Base-by-base conservation (phyloP, 2,888 invertebrate genomes). In the Apamea crenata region DNA sequence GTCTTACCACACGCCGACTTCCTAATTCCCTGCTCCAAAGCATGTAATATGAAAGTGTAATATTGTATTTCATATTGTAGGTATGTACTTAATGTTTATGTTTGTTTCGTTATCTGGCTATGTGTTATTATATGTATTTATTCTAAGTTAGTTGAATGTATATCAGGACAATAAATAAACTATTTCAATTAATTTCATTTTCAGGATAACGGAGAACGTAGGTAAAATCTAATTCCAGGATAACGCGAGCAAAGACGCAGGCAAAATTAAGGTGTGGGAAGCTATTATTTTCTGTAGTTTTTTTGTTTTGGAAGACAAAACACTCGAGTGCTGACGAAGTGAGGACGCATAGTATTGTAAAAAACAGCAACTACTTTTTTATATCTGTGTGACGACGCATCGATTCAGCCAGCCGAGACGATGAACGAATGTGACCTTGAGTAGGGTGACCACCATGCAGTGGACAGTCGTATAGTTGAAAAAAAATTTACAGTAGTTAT, bases 401-500 rank as follows among this genome's bases (percentile, higher is more conserved):
- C 71, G 59, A 78, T 75, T 81, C 76, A 50, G 78, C 2, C 74
- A 50, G 72, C 1, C 74, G 50, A 80, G 73, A 69, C 79, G 68
- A 68, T 76, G 72, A 61, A 81, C 65, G 69, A 73, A 68, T 56
- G 65, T 77, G 78, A 79, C 89, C 77, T 90, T 87, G 77, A 80
- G 83, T 88, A 91, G 87, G 87, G 85, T 88, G 80, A 84, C 91
- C 85, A 90, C 90, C 82, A 89, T 72, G 65, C 63, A 73, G 21
- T 76, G 8, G 40, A 32, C 1, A 81, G 25, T 25, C 1, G 21
- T 3, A 32, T 4, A 63, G 18, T 29, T 18, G 0, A 32, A 32
- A 36, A 32, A 10, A 8, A 10, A 1, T 29, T 61, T 29, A 21
- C 25, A 56, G 12, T 12, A n/a, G 4, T 56, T 56, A 25, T 1